A percentile compares a stretch with the other conserved stretches of the same genome.
These are phyloP conservation scores for Ctenicera cuprea DNA, from an alignment of 2,888 invertebrate species.

Conservation along the genomic window DNA sequence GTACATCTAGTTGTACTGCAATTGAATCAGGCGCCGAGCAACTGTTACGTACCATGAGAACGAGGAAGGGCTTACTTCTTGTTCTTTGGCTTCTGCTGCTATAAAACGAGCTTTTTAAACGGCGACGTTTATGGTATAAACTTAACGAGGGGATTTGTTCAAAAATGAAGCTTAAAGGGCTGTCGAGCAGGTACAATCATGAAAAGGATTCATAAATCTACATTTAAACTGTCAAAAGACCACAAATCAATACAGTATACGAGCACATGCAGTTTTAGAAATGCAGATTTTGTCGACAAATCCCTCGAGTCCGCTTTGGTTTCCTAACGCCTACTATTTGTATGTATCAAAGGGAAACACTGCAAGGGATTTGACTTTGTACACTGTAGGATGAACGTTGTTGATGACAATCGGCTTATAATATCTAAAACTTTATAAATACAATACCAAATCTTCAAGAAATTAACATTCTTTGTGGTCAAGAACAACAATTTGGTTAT, in stretches of 20 bases:
- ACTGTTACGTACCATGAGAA: constrained; percentile 21
- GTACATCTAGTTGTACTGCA: constrained; percentile 53
- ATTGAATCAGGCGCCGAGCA: constrained; percentile 53
- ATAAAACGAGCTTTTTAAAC: constrained; percentile 2
- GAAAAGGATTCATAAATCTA: not conserved
- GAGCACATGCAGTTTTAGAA: not conserved
- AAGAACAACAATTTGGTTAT: too few relatives aligned
- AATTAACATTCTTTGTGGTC: too few relatives aligned
- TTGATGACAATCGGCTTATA: too few relatives aligned
- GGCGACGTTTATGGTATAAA: not conserved
- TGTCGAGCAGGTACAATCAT: not conserved
- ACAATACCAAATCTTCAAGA: too few relatives aligned
- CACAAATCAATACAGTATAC: not conserved
- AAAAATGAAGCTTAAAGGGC: constrained; percentile 7
- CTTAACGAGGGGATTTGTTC: constrained; percentile 16
- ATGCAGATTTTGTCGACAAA: not conserved
- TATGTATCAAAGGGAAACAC: too few relatives aligned
- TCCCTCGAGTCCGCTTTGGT: not conserved
- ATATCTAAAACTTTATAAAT: too few relatives aligned
- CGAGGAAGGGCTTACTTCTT: not conserved
- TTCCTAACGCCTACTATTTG: not conserved
- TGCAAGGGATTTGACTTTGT: too few relatives aligned
- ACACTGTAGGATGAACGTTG: too few relatives aligned
- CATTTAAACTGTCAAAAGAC: not conserved
- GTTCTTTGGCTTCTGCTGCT: too few relatives aligned